Conservation (phyloP, 1,140 invertebrate species). For the Amphibalanus amphitrite region DNA sequence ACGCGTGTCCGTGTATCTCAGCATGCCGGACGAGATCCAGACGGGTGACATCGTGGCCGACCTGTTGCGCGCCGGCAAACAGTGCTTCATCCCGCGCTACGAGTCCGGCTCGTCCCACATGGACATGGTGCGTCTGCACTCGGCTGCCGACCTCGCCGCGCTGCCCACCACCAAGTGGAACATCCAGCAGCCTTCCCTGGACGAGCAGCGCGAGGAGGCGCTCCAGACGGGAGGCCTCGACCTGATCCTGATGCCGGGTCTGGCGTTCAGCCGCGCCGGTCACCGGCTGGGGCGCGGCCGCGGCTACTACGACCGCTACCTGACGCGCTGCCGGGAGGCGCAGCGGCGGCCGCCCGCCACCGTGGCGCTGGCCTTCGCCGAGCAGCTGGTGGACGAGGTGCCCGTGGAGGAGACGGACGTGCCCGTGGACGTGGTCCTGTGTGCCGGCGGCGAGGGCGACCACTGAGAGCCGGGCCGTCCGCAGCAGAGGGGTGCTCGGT, state of each 20-base stretch:
- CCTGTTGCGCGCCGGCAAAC: conserved; percentile 40
- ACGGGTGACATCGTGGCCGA: conserved; percentile 47
- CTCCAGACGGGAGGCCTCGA: conserved; percentile 55
- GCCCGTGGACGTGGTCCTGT: conserved; percentile 43
- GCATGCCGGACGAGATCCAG: conserved; percentile 50
- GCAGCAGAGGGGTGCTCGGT: too few relatives aligned
- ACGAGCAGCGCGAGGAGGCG: conserved; percentile 49
- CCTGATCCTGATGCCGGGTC: conserved; percentile 68
- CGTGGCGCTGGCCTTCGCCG: conserved; percentile 59
- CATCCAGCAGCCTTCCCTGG: conserved; percentile 55
- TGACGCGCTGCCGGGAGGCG: conserved; percentile 26
- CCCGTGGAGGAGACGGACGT: conserved; percentile 52
- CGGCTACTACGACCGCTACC: conserved; percentile 66
- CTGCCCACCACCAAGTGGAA: conserved; percentile 66
- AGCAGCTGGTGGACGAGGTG: conserved; percentile 58
- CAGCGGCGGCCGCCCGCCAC: conserved; percentile 31
- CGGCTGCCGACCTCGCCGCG: conserved; percentile 43
- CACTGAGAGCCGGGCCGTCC: too few relatives aligned
- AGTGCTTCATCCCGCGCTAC: conserved; percentile 47
- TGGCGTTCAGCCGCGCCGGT: conserved; percentile 62
- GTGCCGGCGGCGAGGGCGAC: conserved; percentile 8
- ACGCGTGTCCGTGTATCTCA: conserved; percentile 53
- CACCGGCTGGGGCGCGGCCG: conserved; percentile 22
- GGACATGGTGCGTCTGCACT: conserved; percentile 49
- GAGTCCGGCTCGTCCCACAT: conserved; percentile 32